Base-by-base conservation (phyloP, 1,140 invertebrate species). In the Zaprionus ghesquierei region DNA sequence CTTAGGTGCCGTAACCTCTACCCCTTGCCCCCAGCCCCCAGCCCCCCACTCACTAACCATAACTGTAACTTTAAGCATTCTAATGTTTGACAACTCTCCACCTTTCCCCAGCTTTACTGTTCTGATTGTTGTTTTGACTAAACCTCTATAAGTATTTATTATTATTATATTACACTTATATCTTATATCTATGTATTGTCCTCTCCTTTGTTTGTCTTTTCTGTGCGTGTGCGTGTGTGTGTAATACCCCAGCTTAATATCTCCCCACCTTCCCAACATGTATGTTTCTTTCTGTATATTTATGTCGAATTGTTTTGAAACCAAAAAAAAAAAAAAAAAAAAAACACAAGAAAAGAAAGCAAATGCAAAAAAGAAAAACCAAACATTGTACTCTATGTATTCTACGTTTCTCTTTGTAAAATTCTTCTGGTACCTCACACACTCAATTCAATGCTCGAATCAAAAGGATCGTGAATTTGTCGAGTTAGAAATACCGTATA, bases 391-490 rank as follows among this genome's bases (percentile, higher is more conserved):
- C 73, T 86, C 84, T 87, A 87, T 82, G 82, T 87, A 82, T 81
- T 87, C 72, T 87, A 82, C 72, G 84, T 87, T 89, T 87, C 79
- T 87, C 79, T 87, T 87, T 87, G 82, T 87, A 87, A 87, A 87
- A 82, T 89, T 87, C 75, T 82, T 89, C 79, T 89, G 86, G 79
- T 89, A 87, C 80, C 84, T 69, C 78, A 81, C 65, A 41, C 35
- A 41, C n/a, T 41, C 35, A 41, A 86, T 29, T 29, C 27, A 66
- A 85, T 77, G 69, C 75, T 78, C 75, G 77, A 86, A 69, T 66
- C 71, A 60, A 46, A 94, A 98, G 97, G 98, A 99, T 93, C 96
- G 98, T 62, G 97, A 99, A 93, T 99, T 99, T 93, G 96, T 98
- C 65, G 98, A 99, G 93, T 95, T 98, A 94, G 98, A 99, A 89